Evolutionary conservation across 2,113 vertebrate species (phyloP), one percentile per base, ranked within the genome.

Genomic region (Deroptyus accipitrinus): DNA sequence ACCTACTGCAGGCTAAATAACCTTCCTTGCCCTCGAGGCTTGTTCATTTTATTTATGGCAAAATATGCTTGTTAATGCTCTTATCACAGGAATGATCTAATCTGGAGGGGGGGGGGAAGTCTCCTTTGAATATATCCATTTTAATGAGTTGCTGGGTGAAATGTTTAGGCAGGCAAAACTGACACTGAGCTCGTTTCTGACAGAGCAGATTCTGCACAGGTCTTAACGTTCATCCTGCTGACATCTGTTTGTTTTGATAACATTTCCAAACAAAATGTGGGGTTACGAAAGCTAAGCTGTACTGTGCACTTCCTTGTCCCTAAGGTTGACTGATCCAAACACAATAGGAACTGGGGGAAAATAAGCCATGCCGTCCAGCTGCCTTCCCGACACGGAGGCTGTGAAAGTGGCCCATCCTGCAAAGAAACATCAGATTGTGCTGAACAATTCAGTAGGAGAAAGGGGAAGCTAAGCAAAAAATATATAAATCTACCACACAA

Each of bases 41-140:
- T 22, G 4, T 88, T 96, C 79, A n/a, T 89, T 89, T 95, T 95
- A 92, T 83, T 86, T 73, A 89, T 88, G 88, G 86, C 94, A 46
- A 95, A 97, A 94, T 93, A 83, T 33, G 70, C 91, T 84, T 25
- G 17, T 93, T 97, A 95, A 92, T 83, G 82, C 89, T 83, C 69
- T 92, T 92, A 95, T 96, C 94, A 62, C 13, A 83, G 80, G 83
- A 91, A 90, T 42, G 88, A 96, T 96, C 95, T 96, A 42, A 87
- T 88, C 7, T 15, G 39, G 48, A 24, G 41, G 10, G 25, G 51
- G 51, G 42, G 54, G 33, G 6, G 1, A 49, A 86, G 63, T 44
- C 64, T 94, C 88, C 93, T 92, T 44, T 84, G 90, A 81, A 77
- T 82, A 82, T 19, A 90, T 92, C 70, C 73, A 52, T 44, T 48